Percentiles rank a stretch among this genome's conserved stretches.
These are phyloP conservation scores for Colostygia pectinataria DNA, from an alignment of 2,888 invertebrate genomes.

Conservation along the genomic window DNA sequence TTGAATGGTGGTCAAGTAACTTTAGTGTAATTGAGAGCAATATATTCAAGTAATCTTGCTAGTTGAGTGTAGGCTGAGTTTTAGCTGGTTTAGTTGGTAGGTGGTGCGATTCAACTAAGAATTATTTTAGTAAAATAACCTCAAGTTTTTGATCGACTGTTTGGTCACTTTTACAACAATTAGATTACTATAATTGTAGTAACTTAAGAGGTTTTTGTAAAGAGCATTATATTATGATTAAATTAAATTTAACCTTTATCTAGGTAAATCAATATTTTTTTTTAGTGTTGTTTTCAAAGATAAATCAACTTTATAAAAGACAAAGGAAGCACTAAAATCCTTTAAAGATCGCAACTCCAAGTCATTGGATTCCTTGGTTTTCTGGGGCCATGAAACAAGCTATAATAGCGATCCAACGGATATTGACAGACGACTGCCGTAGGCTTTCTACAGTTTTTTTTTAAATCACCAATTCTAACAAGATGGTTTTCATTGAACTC, in stretches of 20 bases:
- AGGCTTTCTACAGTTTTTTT: too few species aligned
- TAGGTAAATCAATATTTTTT: constrained; percentile 57
- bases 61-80: neutral
- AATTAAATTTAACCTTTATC: neutral
- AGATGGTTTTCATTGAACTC: too few species aligned
- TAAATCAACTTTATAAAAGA: constrained; percentile 62
- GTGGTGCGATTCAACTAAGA: too few species aligned
- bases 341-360: constrained; percentile 61
- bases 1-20: constrained; percentile 8
- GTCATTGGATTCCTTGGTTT: constrained; percentile 62
- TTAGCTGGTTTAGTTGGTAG: neutral
- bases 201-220: too few species aligned
- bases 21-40: constrained; percentile 10
- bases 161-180: too few species aligned
- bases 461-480: too few species aligned
- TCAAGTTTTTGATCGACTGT: too few species aligned
- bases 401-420: too few species aligned
- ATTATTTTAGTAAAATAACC: too few species aligned
- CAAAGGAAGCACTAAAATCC: constrained; percentile 57
- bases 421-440: too few species aligned
- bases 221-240: neutral
- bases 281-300: constrained; percentile 65
- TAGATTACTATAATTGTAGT: too few species aligned
- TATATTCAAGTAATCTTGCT: neutral
- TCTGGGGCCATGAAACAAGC: constrained; percentile 48